Conservation (phyloP, 2,113 vertebrate genomes). For the human region DNA sequence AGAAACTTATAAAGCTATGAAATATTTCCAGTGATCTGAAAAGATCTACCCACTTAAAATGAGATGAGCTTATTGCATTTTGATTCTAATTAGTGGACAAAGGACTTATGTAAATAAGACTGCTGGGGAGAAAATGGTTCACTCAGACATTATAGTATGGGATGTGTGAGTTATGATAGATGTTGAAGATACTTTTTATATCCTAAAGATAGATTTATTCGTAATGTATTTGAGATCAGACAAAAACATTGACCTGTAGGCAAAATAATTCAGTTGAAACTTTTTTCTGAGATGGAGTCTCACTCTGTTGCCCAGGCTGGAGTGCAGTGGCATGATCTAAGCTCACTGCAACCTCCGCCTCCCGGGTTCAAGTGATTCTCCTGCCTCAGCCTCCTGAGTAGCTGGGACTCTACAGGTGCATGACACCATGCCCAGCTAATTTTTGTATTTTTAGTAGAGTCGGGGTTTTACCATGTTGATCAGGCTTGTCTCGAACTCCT, state of each 20-base stretch:
- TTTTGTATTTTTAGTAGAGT: too few relatives aligned
- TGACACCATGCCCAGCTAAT: too few relatives aligned
- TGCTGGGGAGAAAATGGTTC: slow-evolving; percentile 10
- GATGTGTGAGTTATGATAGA: neutral
- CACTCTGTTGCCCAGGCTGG: too few relatives aligned
- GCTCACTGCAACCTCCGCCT: too few relatives aligned
- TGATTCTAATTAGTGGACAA: neutral
- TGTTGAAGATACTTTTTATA: neutral
- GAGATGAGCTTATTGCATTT: neutral
- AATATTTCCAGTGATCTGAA: neutral
- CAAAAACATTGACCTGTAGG: neutral
- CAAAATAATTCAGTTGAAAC: neutral
- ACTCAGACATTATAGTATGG: neutral
- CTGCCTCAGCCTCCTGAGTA: too few relatives aligned
- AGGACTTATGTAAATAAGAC: neutral
- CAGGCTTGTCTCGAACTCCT: too few relatives aligned
- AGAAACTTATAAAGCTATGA: neutral
- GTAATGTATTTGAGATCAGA: slow-evolving; percentile 6
- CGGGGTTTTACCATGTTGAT: too few relatives aligned
- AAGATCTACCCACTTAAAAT: neutral
- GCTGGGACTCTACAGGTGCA: too few relatives aligned
- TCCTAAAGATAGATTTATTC: neutral
- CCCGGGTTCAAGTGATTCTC: too few relatives aligned
- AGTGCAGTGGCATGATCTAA: too few relatives aligned
- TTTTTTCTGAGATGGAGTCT: neutral